phyloP scores from a whole-genome alignment of 2,797 vertebrate species.

The Hozukius guyotensis region DNA sequence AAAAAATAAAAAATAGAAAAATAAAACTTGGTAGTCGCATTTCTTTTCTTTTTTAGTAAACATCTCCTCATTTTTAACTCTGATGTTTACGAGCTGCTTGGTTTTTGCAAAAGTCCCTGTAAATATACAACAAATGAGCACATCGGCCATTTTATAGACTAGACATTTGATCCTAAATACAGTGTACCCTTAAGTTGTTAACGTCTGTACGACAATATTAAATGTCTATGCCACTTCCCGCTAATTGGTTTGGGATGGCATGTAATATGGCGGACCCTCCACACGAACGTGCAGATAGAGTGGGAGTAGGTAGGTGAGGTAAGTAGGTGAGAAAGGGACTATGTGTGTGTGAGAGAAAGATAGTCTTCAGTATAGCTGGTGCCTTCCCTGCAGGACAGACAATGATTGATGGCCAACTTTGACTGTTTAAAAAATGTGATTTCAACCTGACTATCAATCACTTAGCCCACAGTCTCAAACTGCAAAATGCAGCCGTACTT shows the following conservation, averaged over 20 bases:
- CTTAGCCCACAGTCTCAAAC: constrained; percentile 32
- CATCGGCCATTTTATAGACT: neutral
- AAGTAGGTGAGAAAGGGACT: too few relatives aligned
- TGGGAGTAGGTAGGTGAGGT: too few relatives aligned
- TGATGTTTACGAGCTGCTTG: too few relatives aligned
- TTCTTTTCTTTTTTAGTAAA: too few relatives aligned
- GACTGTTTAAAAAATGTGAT: constrained; percentile 65
- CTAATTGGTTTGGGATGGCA: neutral
- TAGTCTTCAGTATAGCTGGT: neutral
- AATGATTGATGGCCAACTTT: constrained; percentile 69
- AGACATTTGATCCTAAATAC: neutral
- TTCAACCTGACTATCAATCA: constrained; percentile 76
- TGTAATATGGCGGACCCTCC: neutral
- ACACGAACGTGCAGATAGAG: too few relatives aligned
- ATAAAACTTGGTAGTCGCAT: too few relatives aligned
- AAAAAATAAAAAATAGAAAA: too few relatives aligned
- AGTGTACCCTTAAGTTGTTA: neutral
- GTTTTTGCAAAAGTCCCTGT: too few relatives aligned
- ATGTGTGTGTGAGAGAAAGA: neutral
- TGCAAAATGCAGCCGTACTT: neutral
- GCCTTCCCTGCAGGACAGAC: constrained; percentile 29
- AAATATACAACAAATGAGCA: neutral
- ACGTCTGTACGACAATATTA: neutral
- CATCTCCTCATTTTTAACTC: too few relatives aligned
- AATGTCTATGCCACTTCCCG: neutral